Conservation (phyloP, 92 coral and sea anemone genomes). For the Parazoanthus darwini region DNA sequence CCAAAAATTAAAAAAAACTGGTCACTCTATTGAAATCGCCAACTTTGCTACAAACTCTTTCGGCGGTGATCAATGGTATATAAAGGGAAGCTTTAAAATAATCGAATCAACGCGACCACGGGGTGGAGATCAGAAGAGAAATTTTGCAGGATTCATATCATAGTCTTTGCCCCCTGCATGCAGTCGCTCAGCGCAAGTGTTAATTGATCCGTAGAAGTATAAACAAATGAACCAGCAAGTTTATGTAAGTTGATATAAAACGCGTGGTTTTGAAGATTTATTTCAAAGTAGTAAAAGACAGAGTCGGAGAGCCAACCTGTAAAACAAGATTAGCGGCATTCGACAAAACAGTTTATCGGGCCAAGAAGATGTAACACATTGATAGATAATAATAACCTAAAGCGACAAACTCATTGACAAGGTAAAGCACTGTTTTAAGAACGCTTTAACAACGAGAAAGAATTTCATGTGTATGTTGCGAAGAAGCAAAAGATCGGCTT, state of each 20-base stretch:
- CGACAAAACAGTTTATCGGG: background rate
- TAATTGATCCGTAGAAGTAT: background rate
- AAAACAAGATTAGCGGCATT: background rate
- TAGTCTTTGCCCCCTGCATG: background rate
- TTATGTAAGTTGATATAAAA: background rate
- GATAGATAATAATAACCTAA: background rate
- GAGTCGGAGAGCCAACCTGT: background rate
- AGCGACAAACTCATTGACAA: background rate
- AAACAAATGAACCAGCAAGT: background rate
- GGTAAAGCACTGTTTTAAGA: too few relatives aligned
- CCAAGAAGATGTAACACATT: background rate
- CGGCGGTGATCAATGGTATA: background rate
- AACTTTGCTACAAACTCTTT: background rate
- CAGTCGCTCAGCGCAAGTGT: background rate
- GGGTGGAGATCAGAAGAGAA: background rate
- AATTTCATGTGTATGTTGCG: background rate
- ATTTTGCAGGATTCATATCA: background rate
- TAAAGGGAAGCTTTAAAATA: background rate
- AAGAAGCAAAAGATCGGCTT: background rate
- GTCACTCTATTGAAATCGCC: background rate
- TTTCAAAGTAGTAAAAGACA: too few relatives aligned
- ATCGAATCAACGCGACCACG: background rate
- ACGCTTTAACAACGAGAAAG: background rate
- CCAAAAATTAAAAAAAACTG: background rate
- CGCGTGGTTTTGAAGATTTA: background rate